Evolutionary conservation across 2,113 vertebrate species (phyloP).

Genomic region (Nothocercus nigrocapillus): DNA sequence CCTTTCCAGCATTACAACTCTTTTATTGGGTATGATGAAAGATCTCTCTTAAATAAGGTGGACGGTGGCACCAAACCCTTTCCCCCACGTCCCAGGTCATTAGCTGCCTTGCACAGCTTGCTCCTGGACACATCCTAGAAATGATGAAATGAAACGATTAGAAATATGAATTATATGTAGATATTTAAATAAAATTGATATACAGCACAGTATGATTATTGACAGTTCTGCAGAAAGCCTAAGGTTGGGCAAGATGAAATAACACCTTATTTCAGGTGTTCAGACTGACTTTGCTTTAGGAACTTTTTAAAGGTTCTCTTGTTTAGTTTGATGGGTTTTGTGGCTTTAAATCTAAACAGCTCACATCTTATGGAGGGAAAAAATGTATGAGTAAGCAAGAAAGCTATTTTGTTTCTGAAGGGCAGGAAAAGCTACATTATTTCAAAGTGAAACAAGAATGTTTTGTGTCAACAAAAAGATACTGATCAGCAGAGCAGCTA

Average conservation of each 20-base stretch:
- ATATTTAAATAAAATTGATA: not conserved
- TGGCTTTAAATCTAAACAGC: not conserved
- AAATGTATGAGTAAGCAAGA: not conserved
- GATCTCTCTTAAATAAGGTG: not conserved
- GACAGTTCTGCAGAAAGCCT: not conserved
- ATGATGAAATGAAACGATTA: too few relatives aligned
- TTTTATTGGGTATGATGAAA: not conserved
- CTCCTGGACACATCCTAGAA: not conserved
- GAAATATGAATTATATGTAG: not conserved
- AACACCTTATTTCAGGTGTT: not conserved
- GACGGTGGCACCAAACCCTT: not conserved
- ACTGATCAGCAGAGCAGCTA: not conserved
- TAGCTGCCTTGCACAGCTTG: not conserved
- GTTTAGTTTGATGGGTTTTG: not conserved
- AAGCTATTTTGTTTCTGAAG: not conserved
- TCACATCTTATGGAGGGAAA: not conserved
- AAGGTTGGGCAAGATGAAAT: accelerated
- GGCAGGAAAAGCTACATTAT: not conserved
- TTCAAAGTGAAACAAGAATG: not conserved
- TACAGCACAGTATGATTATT: not conserved
- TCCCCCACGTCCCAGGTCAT: not conserved
- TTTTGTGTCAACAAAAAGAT: not conserved
- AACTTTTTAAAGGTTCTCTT: accelerated
- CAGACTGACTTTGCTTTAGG: not conserved
- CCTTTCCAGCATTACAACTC: not conserved